Base-by-base conservation (phyloP, 2,797 vertebrate genomes). In the Poeciliopsis turneri region DNA sequence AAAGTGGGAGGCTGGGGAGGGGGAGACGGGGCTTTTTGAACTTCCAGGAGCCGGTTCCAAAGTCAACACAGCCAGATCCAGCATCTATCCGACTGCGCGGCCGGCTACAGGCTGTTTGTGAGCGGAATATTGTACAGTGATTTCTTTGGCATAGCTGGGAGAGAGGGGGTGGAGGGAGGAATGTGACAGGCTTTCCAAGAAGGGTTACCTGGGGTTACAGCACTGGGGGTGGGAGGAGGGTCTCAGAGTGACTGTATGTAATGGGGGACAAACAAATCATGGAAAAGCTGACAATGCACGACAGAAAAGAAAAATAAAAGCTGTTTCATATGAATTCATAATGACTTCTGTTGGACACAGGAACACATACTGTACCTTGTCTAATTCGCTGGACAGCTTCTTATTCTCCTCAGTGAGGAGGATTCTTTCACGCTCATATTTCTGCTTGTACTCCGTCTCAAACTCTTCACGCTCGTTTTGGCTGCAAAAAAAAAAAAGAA, bases 401-500 rank as follows among this genome's bases (percentile, higher is more conserved):
- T 97, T 98, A 86, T 99, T 99, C 78, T 99, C 97, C 57, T 99
- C 97, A 0, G 91, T 95, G 68, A 99, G 88, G 78, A 97, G 94
- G 47, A 95, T 81, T 86, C 95, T 95, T 90, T 99, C 98, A 77
- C 97, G 94, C 93, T 99, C 98, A 41, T 96, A 98, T 82, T 99
- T 98, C 93, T 98, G 97, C 89, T 97, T 99, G 93, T 96, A 95
- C 81, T 98, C 98, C 0, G 93, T 95, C 96, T 98, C 97, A 92
- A 98, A 97, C 91, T 99, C 98, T 82, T 99, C 98, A 41, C 96
- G 96, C 89, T 99, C 97, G 51, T 90, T 97, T 97, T 97, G 97
- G 95, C 98, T 96, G 87, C n/a, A 80, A 51, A 25, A 87, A 8
- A 76, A 15, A 28, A 57, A 25, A 57, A n/a, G 5, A 20, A 25